Base-by-base conservation (phyloP, 2,888 invertebrate species). In the Drosophila paranaensis region DNA sequence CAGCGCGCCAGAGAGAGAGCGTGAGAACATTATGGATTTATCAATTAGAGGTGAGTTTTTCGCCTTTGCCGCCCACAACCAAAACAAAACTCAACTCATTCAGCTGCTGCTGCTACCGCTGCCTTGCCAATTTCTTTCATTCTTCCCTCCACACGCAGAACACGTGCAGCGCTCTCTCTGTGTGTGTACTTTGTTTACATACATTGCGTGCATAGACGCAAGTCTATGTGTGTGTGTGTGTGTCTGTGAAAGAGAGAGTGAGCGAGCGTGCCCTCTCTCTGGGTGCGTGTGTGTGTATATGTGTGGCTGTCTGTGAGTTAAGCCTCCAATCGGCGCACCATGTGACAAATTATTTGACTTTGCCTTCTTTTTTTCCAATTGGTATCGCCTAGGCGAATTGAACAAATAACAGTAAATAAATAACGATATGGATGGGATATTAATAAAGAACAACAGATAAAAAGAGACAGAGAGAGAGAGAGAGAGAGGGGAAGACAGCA, bases 11-110 rank as follows among this genome's bases (percentile, higher is more conserved):
- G 16, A 56, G 37, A 67, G 60, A 74, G 71, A 58, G 60, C 72
- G 61, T 70, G 87, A 79, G 67, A 89, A 78, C 60, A 90, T 90
- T 68, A 90, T 90, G 87, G 91, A 90, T 85, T 90, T 90, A 78
- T 90, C 90, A 73, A 84, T 90, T 60, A 90, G 80, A 90, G 90
- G 90, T 90, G 76, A 82, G 91, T 85, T 57, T 60, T 57, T 33
- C 30, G 30, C 8, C 6, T 20, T 10, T 27, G 27, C 9, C 43
- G 30, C 43, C 62, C 8, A 27, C 51, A 25, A 39, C 8, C 27
- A 30, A 13, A 13, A n/a, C n/a, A 11, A 43, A 68, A 58, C 55
- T 55, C 60, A 72, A 66, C 71, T 73, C 86, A 73, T 73, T 69
- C 56, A 64, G 51, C 25, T 53, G 42, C 58, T 63, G 57, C 51